Conservation (phyloP, 2,888 invertebrate species). For the Tetragonisca angustula region DNA sequence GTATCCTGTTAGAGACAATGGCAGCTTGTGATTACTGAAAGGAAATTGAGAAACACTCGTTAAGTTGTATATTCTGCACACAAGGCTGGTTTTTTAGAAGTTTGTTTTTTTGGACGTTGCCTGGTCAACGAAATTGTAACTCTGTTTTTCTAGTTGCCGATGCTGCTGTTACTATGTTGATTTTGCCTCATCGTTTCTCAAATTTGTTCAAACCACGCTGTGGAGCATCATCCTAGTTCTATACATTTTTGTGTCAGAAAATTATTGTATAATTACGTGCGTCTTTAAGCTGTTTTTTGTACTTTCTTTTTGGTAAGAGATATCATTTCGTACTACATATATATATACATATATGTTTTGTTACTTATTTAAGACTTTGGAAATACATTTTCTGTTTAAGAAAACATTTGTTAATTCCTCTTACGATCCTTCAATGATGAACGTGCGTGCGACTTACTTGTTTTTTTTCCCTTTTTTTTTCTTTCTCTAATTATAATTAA, state of each 20-base stretch:
- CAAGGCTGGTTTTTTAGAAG: constrained; percentile 52
- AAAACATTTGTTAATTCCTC: constrained; percentile 48
- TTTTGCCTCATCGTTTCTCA: constrained; percentile 54
- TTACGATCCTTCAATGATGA: constrained; percentile 31
- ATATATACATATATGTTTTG: constrained; percentile 43
- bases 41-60: constrained; percentile 34
- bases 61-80: constrained; percentile 42
- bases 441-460: constrained; percentile 17
- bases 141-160: constrained; percentile 49
- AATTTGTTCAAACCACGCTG: constrained; percentile 48
- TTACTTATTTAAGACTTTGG: constrained; percentile 52
- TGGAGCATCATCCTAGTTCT: constrained; percentile 48
- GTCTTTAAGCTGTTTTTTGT: constrained; percentile 43
- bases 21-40: constrained; percentile 36
- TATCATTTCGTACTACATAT: constrained; percentile 48
- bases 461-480: background rate
- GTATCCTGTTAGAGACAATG: constrained; percentile 50
- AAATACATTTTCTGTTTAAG: constrained; percentile 65
- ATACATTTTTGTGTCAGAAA: constrained; percentile 41
- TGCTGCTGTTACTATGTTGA: constrained; percentile 45
- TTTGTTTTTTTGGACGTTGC: constrained; percentile 55
- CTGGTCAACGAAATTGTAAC: constrained; percentile 54
- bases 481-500: background rate
- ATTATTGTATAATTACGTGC: constrained; percentile 45
- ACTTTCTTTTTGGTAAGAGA: constrained; percentile 39